Percentiles rank a stretch among this genome's conserved stretches.
These are phyloP conservation scores for Notothenia coriiceps DNA, from an alignment of 2,113 vertebrate species.

Conservation along the genomic window DNA sequence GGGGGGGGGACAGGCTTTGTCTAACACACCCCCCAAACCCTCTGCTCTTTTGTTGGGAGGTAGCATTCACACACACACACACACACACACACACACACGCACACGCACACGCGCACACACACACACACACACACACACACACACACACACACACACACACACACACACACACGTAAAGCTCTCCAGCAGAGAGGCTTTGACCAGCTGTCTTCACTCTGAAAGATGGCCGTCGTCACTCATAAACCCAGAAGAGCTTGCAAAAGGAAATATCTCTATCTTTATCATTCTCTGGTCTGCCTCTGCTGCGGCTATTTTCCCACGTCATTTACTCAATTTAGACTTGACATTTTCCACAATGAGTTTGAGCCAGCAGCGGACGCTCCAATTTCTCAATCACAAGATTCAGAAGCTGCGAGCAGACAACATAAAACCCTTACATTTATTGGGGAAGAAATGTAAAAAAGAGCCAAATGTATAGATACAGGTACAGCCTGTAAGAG, in stretches of 20 bases:
- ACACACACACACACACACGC: background rate
- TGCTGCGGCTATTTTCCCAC: background rate
- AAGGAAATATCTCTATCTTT: constrained; percentile 21
- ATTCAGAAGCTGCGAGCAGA: background rate
- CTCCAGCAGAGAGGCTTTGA: constrained; percentile 67
- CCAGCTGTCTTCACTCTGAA: constrained; percentile 77
- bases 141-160: constrained; percentile 22
- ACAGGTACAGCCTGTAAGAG: background rate
- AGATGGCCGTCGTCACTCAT: constrained; percentile 61
- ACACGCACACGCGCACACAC: constrained; percentile 46
- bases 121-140: constrained; percentile 44
- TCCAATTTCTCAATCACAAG: background rate
- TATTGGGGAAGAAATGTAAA: background rate
- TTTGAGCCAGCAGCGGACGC: background rate
- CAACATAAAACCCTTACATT: background rate
- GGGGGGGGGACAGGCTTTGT: constrained; percentile 69
- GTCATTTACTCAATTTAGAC: background rate
- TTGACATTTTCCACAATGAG: constrained; percentile 16
- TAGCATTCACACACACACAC: constrained; percentile 30
- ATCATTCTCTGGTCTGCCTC: background rate
- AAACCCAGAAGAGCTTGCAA: constrained; percentile 34
- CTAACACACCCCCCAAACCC: constrained; percentile 61
- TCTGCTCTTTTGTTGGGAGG: constrained; percentile 75
- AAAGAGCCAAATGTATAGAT: background rate
- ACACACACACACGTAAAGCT: constrained; percentile 39